A percentile compares a stretch with the other conserved stretches of the same genome.
Conservation (phyloP, 2,888 invertebrate species). For the Bedellia somnulentella region DNA sequence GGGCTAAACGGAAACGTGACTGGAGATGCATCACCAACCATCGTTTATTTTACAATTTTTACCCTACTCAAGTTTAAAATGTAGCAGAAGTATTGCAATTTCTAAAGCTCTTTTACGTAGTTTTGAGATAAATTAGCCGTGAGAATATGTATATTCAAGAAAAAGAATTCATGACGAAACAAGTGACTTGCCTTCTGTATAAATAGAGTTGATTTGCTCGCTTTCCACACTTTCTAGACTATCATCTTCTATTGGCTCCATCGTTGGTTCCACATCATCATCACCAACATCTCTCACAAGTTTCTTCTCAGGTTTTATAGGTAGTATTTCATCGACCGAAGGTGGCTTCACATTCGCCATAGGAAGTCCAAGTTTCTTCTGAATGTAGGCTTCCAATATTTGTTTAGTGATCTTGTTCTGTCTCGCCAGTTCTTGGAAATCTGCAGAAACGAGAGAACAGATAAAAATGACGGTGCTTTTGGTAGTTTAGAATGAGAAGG, state of each 20-base stretch:
- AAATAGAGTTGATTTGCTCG: slow-evolving; percentile 68
- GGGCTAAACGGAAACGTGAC: too few species aligned
- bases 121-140: too few species aligned
- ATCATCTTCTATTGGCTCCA: slow-evolving; percentile 37
- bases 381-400: slow-evolving; percentile 73
- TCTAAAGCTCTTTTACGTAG: too few species aligned
- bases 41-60: too few species aligned
- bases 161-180: too few species aligned
- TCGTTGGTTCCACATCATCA: slow-evolving; percentile 17
- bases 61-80: too few species aligned
- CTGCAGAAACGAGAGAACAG: slow-evolving; percentile 44
- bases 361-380: slow-evolving; percentile 67
- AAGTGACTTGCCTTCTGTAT: slow-evolving; percentile 58
- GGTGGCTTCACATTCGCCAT: slow-evolving; percentile 50
- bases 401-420: slow-evolving; percentile 78
- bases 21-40: too few species aligned
- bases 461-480: slow-evolving; percentile 59
- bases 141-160: too few species aligned
- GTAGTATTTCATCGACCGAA: slow-evolving; percentile 67
- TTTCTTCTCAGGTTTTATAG: slow-evolving; percentile 29
- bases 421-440: slow-evolving; percentile 63
- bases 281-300: slow-evolving; percentile 17
- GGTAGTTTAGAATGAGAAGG: too few species aligned
- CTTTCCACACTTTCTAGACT: slow-evolving; percentile 71
- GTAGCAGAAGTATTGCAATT: too few species aligned